Percentiles rank a stretch among this genome's conserved stretches.
phyloP scores from a whole-genome alignment of 2,888 invertebrate genomes.

The Drosophila eohydei region DNA sequence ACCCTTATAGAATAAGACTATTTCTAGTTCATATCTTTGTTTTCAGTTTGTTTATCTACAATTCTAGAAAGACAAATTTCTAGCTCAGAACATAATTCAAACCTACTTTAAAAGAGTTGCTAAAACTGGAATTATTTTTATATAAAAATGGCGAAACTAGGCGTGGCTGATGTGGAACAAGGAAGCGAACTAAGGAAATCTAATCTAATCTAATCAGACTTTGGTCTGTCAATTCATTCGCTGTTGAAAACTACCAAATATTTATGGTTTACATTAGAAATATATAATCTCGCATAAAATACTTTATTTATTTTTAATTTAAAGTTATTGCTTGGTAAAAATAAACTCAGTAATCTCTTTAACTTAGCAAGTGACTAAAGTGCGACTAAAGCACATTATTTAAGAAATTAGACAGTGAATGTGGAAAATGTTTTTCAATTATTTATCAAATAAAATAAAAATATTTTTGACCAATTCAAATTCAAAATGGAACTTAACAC shows the following conservation, averaged over 20 bases:
- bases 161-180: neutral
- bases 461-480: neutral
- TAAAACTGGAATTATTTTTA: too few relatives aligned
- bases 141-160: neutral
- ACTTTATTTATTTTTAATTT: neutral
- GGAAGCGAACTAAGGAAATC: neutral
- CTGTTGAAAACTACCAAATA: neutral
- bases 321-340: neutral
- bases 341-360: neutral
- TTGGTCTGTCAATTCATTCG: neutral
- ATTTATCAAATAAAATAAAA: neutral
- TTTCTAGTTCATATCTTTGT: too few relatives aligned
- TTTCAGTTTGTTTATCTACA: too few relatives aligned
- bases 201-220: neutral
- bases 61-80: too few relatives aligned
- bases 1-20: too few relatives aligned
- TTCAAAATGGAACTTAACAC: too few relatives aligned
- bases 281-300: too few relatives aligned
- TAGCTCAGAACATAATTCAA: too few relatives aligned
- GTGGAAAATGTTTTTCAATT: too few relatives aligned
- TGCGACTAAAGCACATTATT: too few relatives aligned
- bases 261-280: neutral
- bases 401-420: neutral
- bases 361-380: too few relatives aligned
- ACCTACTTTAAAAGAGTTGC: too few relatives aligned